phyloP scores from a whole-genome alignment of 1,140 invertebrate genomes.

The Zaprionus vittiger region DNA sequence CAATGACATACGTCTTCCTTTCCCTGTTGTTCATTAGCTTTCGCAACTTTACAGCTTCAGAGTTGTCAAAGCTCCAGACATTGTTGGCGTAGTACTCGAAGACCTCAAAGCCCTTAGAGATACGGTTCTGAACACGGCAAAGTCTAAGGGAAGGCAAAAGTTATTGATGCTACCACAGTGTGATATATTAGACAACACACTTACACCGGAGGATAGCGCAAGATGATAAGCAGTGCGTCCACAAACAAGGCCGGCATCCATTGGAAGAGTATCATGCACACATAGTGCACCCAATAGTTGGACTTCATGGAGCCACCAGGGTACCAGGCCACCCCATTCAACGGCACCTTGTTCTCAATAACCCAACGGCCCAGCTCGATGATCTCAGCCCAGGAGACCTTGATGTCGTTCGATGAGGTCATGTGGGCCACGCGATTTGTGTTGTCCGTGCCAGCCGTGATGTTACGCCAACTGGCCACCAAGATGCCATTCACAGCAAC shows the following conservation, averaged over 20 bases:
- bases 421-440: conserved; percentile 88
- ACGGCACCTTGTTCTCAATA: conserved; percentile 89
- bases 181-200: conserved; percentile 46
- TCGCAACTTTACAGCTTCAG: conserved; percentile 85
- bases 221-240: conserved; percentile 89
- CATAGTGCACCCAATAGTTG: conserved; percentile 89
- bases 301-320: conserved; percentile 95
- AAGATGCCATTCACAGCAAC: conserved; percentile 92
- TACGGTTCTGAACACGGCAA: conserved; percentile 90
- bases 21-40: conserved; percentile 88
- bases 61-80: conserved; percentile 91
- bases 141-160: conserved; percentile 85
- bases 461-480: conserved; percentile 88
- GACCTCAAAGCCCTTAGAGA: conserved; percentile 92
- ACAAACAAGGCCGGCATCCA: conserved; percentile 93
- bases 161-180: conserved; percentile 5
- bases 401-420: conserved; percentile 91
- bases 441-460: conserved; percentile 63
- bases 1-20: conserved; percentile 88
- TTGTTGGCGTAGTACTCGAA: conserved; percentile 95
- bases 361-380: conserved; percentile 92
- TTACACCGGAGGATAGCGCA: conserved; percentile 93
- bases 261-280: conserved; percentile 93
- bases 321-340: conserved; percentile 94
- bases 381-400: conserved; percentile 93